Base-by-base conservation (phyloP, 2,797 vertebrate species). In the Hydrocynus forskahlii region DNA sequence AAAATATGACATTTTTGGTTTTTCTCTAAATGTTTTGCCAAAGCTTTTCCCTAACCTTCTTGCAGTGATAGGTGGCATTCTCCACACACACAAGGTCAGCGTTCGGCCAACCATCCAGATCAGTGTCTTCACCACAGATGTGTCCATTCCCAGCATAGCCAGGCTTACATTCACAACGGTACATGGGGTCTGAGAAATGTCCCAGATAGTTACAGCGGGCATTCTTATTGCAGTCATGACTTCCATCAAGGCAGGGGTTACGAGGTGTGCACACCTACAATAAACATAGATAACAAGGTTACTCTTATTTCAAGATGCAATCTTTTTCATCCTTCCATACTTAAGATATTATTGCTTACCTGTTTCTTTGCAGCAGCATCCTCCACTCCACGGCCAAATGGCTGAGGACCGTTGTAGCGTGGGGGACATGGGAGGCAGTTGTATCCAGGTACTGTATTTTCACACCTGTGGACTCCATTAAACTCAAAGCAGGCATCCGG, bases 121-220 rank as follows among this genome's bases (percentile, higher is more conserved):
- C 98, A 0, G 97, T 97, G 88, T 99, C 98, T 91, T 99, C 98
- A 73, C 97, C 97, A 1, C 98, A 99, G 89, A 99, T 99, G n/a
- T 97, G 94, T 66, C 98, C 98, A 0, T 99, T 99, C 78, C 98
- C 98, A 2, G 98, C 97, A 7, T 97, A 99, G 54, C 98, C 98
- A 0, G 97, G 98, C 88, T 92, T 97, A 92, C 98, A 99, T 90
- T 99, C 98, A 13, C 98, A 99, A 80, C 97, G 97, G 92, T 92
- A 98, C 98, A 99, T 98, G 55, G 97, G 96, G 54, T 99, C 98
- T 0, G 96, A 94, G 38, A 98, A 98, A 85, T 97, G 97, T 75
- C 98, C 97, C n/a, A 99, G 95, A 91, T 99, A 99, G 91, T 97
- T 98, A 85, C 98, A 99, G 83, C 96, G 97, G 81, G 98, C 97